Evolutionary conservation across 2,888 invertebrate species (phyloP).

Genomic region (Dexiosoma caninum): DNA sequence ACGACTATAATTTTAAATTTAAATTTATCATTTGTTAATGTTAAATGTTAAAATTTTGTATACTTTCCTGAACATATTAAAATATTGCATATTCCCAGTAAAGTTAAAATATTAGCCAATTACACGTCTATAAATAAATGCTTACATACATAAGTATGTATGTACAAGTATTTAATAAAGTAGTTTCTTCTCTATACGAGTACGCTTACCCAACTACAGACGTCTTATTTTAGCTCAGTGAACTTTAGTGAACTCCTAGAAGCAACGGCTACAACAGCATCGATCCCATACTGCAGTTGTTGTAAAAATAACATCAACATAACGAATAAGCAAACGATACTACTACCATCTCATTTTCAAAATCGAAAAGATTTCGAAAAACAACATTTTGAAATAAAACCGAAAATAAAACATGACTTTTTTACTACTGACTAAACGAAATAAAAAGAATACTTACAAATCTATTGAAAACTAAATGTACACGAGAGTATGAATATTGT

Average conservation of each 20-base stretch:
- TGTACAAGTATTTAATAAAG: background rate
- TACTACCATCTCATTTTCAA: conserved; percentile 35
- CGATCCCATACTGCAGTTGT: conserved; percentile 6
- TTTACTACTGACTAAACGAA: conserved; percentile 44
- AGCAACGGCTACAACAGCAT: conserved; percentile 5
- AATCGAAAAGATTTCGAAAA: conserved; percentile 37
- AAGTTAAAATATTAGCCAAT: conserved; percentile 17
- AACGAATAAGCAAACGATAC: conserved; percentile 31
- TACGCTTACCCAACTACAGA: conserved; percentile 39
- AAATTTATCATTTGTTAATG: too few relatives aligned
- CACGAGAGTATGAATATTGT: background rate
- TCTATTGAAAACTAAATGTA: conserved; percentile 3
- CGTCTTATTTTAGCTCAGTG: conserved; percentile 58
- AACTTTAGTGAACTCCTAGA: conserved; percentile 58
- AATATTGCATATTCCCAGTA: conserved; percentile 9
- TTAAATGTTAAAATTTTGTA: background rate
- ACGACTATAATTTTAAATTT: too few relatives aligned
- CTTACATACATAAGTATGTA: background rate
- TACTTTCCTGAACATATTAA: too few relatives aligned
- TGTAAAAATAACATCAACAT: conserved; percentile 41
- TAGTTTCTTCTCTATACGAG: background rate
- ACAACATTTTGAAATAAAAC: conserved; percentile 12
- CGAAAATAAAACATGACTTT: conserved; percentile 27
- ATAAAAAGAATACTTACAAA: conserved; percentile 22
- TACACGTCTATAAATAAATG: conserved; percentile 31